Evolutionary conservation across 2,888 invertebrate species (phyloP), one percentile per base, ranked within the genome.

Genomic region (Ditylenchus weischeri): DNA sequence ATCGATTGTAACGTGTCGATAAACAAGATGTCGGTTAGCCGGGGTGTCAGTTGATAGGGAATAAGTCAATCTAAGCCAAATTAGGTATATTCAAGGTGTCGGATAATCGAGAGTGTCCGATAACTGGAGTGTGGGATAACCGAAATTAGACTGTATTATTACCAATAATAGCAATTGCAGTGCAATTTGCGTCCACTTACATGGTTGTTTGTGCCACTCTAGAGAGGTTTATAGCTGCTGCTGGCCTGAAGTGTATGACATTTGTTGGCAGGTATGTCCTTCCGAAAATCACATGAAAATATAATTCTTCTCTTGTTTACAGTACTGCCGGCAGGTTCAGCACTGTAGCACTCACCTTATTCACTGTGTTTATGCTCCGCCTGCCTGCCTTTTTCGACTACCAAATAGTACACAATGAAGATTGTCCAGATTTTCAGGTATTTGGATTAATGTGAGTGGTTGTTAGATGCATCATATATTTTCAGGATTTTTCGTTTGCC

Each of bases 111-210:
- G n/a, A n/a, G n/a, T n/a, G n/a, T n/a, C n/a, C n/a, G n/a, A n/a
- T n/a, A n/a, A n/a, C n/a, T n/a, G n/a, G n/a, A n/a, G n/a, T n/a
- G n/a, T n/a, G n/a, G n/a, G n/a, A n/a, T n/a, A n/a, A n/a, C n/a
- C n/a, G n/a, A n/a, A n/a, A n/a, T n/a, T n/a, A n/a, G 2, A 57
- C 2, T 54, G n/a, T 5, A 15, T 36, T 38, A 23, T 59, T 59
- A 36, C 29, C 21, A 59, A 59, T 35, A 15, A 19, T 38, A 4
- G 13, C 5, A 51, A 64, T 72, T 78, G 64, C 68, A 79, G 79
- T 76, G 43, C 79, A 79, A 76, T 77, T 78, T 54, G 76, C 79
- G 1, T 76, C 79, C 21, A 79, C 79, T 3, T 79, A 76, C 67
- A 73, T 79, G 68, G 76, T 79, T 10, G 62, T 79, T 5, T 76